These are phyloP conservation scores for Sinelater perroti DNA, from an alignment of 2,888 invertebrate genomes.

Conservation along the genomic window DNA sequence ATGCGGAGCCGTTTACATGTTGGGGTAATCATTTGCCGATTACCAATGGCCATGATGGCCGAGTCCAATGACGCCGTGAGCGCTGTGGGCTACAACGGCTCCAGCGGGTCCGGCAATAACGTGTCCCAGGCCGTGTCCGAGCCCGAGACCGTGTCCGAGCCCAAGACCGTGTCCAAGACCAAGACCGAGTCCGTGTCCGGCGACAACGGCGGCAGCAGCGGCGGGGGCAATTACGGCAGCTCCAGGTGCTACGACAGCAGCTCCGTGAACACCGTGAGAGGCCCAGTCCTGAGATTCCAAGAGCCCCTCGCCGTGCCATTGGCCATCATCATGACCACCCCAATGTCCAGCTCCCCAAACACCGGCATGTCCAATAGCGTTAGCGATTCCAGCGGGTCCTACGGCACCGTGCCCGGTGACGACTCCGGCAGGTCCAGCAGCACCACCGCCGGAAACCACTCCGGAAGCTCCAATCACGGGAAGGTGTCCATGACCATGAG, in stretches of 20 bases:
- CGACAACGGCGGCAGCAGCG: constrained; percentile 28
- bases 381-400: constrained; percentile 27
- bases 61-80: constrained; percentile 50
- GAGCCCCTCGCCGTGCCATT: constrained; percentile 39
- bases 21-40: constrained; percentile 5
- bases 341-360: constrained; percentile 11
- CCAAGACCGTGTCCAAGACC: constrained; percentile 39
- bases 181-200: constrained; percentile 36
- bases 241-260: constrained; percentile 28
- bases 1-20: background rate
- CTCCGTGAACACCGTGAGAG: constrained; percentile 29
- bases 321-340: constrained; percentile 36
- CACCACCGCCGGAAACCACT: constrained; percentile 24
- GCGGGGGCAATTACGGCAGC: constrained; percentile 17
- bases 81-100: constrained; percentile 47
- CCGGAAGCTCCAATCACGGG: constrained; percentile 27
- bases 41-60: constrained; percentile 43
- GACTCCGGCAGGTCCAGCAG: constrained; percentile 30
- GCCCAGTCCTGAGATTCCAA: constrained; percentile 33
- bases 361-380: constrained; percentile 9
- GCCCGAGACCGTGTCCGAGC: constrained; percentile 42
- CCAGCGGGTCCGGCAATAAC: constrained; percentile 51
- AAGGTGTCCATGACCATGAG: constrained; percentile 23
- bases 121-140: constrained; percentile 31
- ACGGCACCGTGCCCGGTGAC: constrained; percentile 30